phyloP scores from a whole-genome alignment of 2,113 vertebrate species.

The rat (Rattus norvegicus) region GRCr8 NC_086026.1:34355501-34356000 shows the following conservation, averaged over 20 bases:
- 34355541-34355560: not conserved
- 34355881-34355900: slow-evolving; percentile 81
- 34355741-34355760: slow-evolving; percentile 78
- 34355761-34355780: slow-evolving; percentile 68
- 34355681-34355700: slow-evolving; percentile 30
- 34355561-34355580: not conserved
- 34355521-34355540: slow-evolving; percentile 51
- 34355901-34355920: slow-evolving; percentile 81
- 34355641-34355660: slow-evolving; percentile 57
- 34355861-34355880: slow-evolving; percentile 68
- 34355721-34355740: slow-evolving; percentile 70
- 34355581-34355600: slow-evolving; percentile 57
- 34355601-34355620: not conserved
- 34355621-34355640: slow-evolving; percentile 1
- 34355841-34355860: slow-evolving; percentile 73
- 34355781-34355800: slow-evolving; percentile 70
- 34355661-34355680: slow-evolving; percentile 32
- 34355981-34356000: not conserved
- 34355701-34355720: slow-evolving; percentile 50
- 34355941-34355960: not conserved
- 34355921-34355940: slow-evolving; percentile 75
- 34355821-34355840: slow-evolving; percentile 60
- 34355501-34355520: slow-evolving; percentile 38
- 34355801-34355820: slow-evolving; percentile 57
- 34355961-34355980: not conserved